Evolutionary conservation across 2,797 vertebrate genomes (phyloP).

Genomic region (Borostomias antarcticus): DNA sequence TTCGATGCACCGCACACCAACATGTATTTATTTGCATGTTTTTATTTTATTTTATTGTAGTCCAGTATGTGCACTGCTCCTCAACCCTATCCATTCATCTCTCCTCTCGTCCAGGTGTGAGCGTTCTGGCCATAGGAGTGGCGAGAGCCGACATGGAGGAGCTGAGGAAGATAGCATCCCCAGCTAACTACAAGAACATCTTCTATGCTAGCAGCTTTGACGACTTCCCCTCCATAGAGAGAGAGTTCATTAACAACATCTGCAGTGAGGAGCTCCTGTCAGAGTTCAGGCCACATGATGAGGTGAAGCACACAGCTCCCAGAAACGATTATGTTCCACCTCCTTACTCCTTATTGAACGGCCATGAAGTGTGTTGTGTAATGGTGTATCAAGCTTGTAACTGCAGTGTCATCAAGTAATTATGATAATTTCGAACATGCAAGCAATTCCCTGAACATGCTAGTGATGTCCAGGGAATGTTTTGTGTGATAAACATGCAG

Average conservation of each 20-base stretch:
- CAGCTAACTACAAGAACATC: slow-evolving; percentile 78
- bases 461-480: neutral
- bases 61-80: no score
- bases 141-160: slow-evolving; percentile 80
- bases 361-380: neutral
- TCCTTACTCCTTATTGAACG: no score
- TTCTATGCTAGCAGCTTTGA: slow-evolving; percentile 85
- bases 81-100: no score
- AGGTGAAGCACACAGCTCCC: slow-evolving; percentile 62
- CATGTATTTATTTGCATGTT: no score
- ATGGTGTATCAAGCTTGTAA: neutral
- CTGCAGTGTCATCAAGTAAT: no score
- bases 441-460: no score
- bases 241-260: slow-evolving; percentile 81
- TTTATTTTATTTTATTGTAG: no score
- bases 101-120: slow-evolving; percentile 76
- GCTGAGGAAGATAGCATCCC: slow-evolving; percentile 77
- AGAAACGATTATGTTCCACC: neutral
- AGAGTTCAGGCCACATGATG: slow-evolving; percentile 57
- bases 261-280: slow-evolving; percentile 74
- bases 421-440: no score
- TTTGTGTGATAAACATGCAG: neutral
- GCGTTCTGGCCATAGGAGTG: slow-evolving; percentile 82
- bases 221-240: slow-evolving; percentile 82
- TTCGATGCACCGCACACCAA: no score